Conservation (phyloP, 1,140 invertebrate genomes). For the Centruroides sculpturatus region DNA sequence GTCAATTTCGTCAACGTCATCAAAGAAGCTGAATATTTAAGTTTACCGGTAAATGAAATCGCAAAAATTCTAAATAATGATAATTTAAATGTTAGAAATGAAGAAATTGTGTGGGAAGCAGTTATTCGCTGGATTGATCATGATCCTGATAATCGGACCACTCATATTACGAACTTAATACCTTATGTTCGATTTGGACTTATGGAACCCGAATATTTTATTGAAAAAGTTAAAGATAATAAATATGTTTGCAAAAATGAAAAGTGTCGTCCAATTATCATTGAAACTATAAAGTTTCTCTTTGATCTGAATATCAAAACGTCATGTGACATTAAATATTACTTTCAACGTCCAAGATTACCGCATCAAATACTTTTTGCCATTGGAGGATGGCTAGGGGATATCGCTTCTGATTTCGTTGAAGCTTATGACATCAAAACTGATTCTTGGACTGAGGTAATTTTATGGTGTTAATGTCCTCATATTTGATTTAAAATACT, state of each 20-base stretch:
- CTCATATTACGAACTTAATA: slow-evolving; percentile 41
- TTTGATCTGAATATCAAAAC: slow-evolving; percentile 25
- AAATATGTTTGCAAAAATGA: slow-evolving; percentile 23
- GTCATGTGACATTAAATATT: not conserved
- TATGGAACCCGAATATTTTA: slow-evolving; percentile 45
- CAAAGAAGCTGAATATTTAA: slow-evolving; percentile 31
- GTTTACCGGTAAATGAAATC: slow-evolving; percentile 37
- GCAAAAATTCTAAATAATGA: slow-evolving; percentile 42
- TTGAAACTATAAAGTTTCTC: slow-evolving; percentile 27
- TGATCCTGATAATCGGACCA: slow-evolving; percentile 33
- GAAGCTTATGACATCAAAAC: slow-evolving; percentile 52
- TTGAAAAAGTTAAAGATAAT: slow-evolving; percentile 35
- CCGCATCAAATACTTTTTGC: slow-evolving; percentile 54
- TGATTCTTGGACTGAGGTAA: slow-evolving; percentile 27
- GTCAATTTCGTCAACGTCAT: not conserved
- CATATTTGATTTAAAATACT: not conserved
- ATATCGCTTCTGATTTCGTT: slow-evolving; percentile 57
- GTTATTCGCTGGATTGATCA: slow-evolving; percentile 45
- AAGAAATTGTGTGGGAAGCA: slow-evolving; percentile 49
- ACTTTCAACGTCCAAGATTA: slow-evolving; percentile 42
- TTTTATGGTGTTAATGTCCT: no score
- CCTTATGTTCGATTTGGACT: slow-evolving; percentile 50
- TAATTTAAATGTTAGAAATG: slow-evolving; percentile 50
- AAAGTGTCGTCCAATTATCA: slow-evolving; percentile 24
- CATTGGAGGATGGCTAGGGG: slow-evolving; percentile 62